Evolutionary conservation across 1,140 invertebrate genomes (phyloP).

Genomic region (Drosophila sturtevanti): DNA sequence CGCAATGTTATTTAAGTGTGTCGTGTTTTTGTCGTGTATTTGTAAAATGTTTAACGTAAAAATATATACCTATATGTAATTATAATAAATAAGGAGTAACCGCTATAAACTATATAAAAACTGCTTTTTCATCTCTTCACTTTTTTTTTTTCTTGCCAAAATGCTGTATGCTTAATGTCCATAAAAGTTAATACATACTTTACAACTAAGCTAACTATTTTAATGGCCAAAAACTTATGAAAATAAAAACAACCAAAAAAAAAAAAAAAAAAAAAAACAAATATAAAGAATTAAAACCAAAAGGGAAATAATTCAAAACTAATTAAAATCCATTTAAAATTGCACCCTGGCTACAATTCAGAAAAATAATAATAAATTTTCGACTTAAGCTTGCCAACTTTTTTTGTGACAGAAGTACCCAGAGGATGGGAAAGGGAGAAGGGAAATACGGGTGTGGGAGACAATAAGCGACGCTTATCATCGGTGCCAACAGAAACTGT

Average conservation of each 20-base stretch:
- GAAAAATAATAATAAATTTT: slow-evolving; percentile 64
- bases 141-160: too few relatives aligned
- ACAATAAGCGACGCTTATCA: slow-evolving; percentile 54
- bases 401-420: slow-evolving; percentile 11
- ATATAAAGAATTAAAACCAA: slow-evolving; percentile 37
- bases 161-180: background rate
- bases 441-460: background rate
- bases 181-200: slow-evolving; percentile 1
- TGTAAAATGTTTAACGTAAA: too few relatives aligned
- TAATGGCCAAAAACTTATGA: slow-evolving; percentile 31
- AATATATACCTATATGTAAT: too few relatives aligned
- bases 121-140: too few relatives aligned
- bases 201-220: slow-evolving; percentile 23
- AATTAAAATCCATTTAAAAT: slow-evolving; percentile 64
- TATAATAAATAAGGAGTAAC: too few relatives aligned
- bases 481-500: slow-evolving; percentile 53
- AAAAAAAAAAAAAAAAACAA: background rate
- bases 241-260: background rate
- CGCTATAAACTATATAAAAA: too few relatives aligned
- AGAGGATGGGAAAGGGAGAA: background rate
- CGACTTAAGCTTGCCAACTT: slow-evolving; percentile 50
- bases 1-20: background rate
- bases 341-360: slow-evolving; percentile 41
- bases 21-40: too few relatives aligned
- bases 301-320: slow-evolving; percentile 58